Percentiles rank a stretch among this genome's conserved stretches.
These are phyloP conservation scores for Syndactyla subalaris DNA, from an alignment of 2,797 vertebrate species.

Conservation along the genomic window DNA sequence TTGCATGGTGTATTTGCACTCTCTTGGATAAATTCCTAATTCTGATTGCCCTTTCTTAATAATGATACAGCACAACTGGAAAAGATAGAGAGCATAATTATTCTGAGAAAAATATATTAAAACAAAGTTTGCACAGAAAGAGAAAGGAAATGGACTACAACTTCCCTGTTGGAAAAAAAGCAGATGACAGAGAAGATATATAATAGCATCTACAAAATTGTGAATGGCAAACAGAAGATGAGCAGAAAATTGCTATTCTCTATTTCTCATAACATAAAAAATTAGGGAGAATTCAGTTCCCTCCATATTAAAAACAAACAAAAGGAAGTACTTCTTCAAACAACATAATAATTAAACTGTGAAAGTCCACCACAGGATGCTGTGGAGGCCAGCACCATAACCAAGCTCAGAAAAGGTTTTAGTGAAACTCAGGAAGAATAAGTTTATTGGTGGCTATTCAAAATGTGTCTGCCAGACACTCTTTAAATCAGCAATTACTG, in stretches of 20 bases:
- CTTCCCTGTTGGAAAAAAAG: background rate
- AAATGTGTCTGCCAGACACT: background rate
- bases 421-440: background rate
- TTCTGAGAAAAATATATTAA: background rate
- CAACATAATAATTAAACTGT: slow-evolving; percentile 28
- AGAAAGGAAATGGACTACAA: background rate
- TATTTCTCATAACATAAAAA: slow-evolving; percentile 3
- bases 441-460: background rate
- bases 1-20: background rate
- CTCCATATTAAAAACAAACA: background rate
- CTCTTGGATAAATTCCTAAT: background rate
- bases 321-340: slow-evolving; percentile 9
- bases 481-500: background rate
- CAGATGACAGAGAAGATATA: background rate
- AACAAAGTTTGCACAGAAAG: background rate
- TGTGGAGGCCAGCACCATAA: slow-evolving; percentile 5
- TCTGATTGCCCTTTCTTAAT: background rate
- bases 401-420: slow-evolving; percentile 8
- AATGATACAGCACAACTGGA: background rate
- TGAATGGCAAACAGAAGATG: slow-evolving; percentile 10
- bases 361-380: slow-evolving; percentile 12
- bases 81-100: background rate
- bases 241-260: slow-evolving; percentile 12
- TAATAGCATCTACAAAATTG: background rate
- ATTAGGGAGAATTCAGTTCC: background rate